Conservation (phyloP, 2,113 vertebrate species). For the Hypocryptadius cinnamomeus region DNA sequence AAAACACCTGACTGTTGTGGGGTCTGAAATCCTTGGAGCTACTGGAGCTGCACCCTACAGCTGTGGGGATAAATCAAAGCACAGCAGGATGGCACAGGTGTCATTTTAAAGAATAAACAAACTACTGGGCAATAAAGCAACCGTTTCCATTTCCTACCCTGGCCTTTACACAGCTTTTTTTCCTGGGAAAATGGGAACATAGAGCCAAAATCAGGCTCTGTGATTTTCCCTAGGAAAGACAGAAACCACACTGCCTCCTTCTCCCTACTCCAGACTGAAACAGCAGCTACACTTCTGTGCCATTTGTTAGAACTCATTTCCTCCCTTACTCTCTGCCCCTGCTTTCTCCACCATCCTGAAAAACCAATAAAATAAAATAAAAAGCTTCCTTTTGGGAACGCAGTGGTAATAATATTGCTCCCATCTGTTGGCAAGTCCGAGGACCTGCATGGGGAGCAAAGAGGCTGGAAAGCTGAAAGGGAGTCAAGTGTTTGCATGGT, state of each 20-base stretch:
- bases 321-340: background rate
- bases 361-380: constrained; percentile 16
- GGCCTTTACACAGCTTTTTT: background rate
- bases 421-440: constrained; percentile 25
- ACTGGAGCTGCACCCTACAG: rapidly evolving
- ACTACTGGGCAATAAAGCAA: background rate
- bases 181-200: background rate
- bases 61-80: background rate
- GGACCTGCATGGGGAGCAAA: background rate
- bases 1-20: too few species aligned
- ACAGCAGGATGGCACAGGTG: background rate
- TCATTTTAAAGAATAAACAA: background rate
- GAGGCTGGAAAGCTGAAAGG: background rate
- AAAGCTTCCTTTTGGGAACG: background rate
- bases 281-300: background rate
- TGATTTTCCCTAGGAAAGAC: background rate
- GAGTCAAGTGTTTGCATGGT: constrained; percentile 8
- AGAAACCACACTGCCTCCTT: background rate
- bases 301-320: background rate
- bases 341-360: background rate
- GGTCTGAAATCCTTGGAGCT: background rate
- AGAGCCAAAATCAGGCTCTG: background rate
- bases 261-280: background rate
- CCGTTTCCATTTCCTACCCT: background rate
- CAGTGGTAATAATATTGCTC: background rate